Conservation (phyloP, 2,888 invertebrate genomes). For the Epirrhoe tristata region DNA sequence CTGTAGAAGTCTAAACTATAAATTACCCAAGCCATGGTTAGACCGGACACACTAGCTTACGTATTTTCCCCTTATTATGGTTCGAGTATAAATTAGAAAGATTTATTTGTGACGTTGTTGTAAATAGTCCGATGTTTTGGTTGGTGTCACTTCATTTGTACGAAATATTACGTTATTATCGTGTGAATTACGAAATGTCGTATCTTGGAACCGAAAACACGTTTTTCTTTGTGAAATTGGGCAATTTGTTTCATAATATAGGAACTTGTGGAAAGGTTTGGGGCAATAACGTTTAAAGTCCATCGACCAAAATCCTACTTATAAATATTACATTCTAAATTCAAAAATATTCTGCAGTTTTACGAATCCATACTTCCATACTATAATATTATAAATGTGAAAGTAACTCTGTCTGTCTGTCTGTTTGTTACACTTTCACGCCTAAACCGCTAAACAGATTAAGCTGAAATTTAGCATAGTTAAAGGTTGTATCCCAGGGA, state of each 20-base stretch:
- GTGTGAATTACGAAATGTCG: conserved; percentile 43
- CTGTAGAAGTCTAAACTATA: conserved; percentile 72
- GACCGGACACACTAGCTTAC: conserved; percentile 67
- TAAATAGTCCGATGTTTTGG: conserved; percentile 45
- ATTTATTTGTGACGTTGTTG: conserved; percentile 63
- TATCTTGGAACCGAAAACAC: conserved; percentile 29
- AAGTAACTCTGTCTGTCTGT: too few relatives aligned
- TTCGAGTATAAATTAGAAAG: conserved; percentile 81
- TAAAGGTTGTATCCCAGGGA: too few relatives aligned
- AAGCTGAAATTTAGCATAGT: too few relatives aligned
- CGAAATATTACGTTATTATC: conserved; percentile 61
- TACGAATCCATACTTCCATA: too few relatives aligned
- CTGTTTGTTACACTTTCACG: too few relatives aligned
- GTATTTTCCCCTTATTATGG: conserved; percentile 82
- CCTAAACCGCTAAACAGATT: too few relatives aligned
- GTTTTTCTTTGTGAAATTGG: conserved; percentile 19
- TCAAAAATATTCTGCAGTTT: too few relatives aligned
- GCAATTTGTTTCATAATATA: conserved; percentile 37
- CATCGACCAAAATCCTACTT: background rate
- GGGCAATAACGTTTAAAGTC: background rate
- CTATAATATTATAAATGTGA: too few relatives aligned
- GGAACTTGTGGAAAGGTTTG: conserved; percentile 6
- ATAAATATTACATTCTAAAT: too few relatives aligned
- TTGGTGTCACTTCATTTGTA: conserved; percentile 60
- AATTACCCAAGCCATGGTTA: conserved; percentile 70